Conservation (phyloP, 2,797 vertebrate genomes). For the Betta splendens region DNA sequence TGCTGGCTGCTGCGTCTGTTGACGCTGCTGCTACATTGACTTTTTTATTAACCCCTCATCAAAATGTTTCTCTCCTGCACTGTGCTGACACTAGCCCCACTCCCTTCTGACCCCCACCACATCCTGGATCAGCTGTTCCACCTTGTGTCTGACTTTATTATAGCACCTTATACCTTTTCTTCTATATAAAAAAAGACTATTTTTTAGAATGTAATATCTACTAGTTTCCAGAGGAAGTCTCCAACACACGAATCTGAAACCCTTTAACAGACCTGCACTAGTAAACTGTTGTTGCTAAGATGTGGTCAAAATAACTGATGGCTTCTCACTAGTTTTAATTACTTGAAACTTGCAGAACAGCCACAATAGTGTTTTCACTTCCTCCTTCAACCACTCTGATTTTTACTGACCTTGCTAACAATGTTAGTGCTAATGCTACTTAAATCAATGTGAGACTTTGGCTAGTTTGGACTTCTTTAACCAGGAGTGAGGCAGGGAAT, state of each 20-base stretch:
- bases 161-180: no score
- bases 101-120: neutral
- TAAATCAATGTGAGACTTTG: conserved; percentile 17
- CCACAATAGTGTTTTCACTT: conserved; percentile 57
- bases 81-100: conserved; percentile 43
- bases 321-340: conserved; percentile 54
- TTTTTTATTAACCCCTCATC: conserved; percentile 78
- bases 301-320: conserved; percentile 45
- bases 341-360: conserved; percentile 33
- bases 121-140: conserved; percentile 67
- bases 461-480: neutral
- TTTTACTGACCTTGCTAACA: conserved; percentile 37
- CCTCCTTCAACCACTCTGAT: conserved; percentile 20
- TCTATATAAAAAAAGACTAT: no score
- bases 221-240: no score
- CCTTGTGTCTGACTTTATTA: no score
- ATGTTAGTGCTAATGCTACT: conserved; percentile 19
- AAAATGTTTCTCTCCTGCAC: conserved; percentile 79
- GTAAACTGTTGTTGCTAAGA: conserved; percentile 53
- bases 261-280: no score
- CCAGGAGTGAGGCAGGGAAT: neutral
- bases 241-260: no score
- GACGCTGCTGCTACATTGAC: conserved; percentile 71
- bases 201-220: no score
- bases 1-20: conserved; percentile 61